Evolutionary conservation across 2,888 invertebrate species (phyloP).

Genomic region (Aleiodes testaceus): DNA sequence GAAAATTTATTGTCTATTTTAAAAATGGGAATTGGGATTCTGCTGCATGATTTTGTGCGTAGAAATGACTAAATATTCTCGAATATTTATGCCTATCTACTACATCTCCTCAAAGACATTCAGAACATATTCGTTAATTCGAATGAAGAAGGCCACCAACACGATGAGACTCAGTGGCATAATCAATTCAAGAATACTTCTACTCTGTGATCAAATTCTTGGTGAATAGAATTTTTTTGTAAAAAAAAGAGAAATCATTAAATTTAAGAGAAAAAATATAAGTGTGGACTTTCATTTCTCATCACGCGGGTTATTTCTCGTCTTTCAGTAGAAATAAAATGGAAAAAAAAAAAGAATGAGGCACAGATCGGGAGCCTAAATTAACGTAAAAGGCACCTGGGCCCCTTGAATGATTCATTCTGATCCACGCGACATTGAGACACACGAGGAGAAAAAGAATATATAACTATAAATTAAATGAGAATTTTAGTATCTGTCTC

Average conservation of each 20-base stretch:
- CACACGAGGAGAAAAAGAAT: neutral
- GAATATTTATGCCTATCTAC: too few relatives aligned
- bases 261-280: neutral
- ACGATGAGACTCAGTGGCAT: neutral
- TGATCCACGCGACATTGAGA: conserved; percentile 27
- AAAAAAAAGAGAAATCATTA: neutral
- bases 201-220: conserved; percentile 14
- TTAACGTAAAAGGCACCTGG: conserved; percentile 25
- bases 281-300: conserved; percentile 12
- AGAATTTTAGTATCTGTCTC: conserved; percentile 22
- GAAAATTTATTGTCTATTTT: too few relatives aligned
- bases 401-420: conserved; percentile 12
- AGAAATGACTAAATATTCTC: too few relatives aligned
- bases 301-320: neutral
- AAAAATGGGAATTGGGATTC: too few relatives aligned
- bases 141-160: neutral
- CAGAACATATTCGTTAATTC: too few relatives aligned
- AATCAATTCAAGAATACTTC: conserved; percentile 13
- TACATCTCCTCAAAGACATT: too few relatives aligned
- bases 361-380: neutral
- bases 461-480: conserved; percentile 13
- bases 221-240: too few relatives aligned
- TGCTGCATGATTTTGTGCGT: too few relatives aligned
- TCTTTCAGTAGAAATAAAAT: conserved; percentile 12
- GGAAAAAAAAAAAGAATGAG: neutral